phyloP scores from a whole-genome alignment of 2,113 vertebrate species.

The Illadopsis cleaveri region DNA sequence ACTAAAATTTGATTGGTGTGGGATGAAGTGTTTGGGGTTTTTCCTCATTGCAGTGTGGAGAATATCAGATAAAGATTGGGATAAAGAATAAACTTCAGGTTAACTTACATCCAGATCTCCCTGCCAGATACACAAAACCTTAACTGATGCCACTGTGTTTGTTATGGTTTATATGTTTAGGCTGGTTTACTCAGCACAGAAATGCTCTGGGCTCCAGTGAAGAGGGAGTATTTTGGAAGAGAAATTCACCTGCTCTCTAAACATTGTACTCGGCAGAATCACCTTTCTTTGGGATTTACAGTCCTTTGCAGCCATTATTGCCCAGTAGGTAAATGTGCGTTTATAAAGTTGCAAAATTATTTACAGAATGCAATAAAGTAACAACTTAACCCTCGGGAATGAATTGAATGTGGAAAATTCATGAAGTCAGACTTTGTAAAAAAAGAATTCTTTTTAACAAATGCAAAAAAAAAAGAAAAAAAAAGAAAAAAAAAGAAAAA shows the following conservation, averaged over 20 bases:
- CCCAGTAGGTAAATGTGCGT: neutral
- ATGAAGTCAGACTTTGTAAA: conserved; percentile 3
- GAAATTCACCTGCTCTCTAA: neutral
- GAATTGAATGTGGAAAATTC: neutral
- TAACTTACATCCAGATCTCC: neutral
- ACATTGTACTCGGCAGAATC: neutral
- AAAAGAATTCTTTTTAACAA: neutral
- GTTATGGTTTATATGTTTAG: neutral
- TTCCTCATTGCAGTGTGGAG: neutral
- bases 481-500: neutral
- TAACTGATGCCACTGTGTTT: neutral
- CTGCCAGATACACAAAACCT: neutral
- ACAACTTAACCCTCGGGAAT: neutral
- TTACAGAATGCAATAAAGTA: neutral
- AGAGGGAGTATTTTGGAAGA: neutral
- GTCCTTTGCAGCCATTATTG: neutral
- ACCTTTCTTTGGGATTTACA: neutral
- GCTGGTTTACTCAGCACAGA: neutral
- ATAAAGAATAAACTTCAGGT: neutral
- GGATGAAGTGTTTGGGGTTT: neutral
- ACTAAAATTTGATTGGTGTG: neutral
- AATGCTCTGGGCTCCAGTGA: neutral
- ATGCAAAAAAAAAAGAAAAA: neutral
- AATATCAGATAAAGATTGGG: neutral
- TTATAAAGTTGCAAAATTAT: neutral